Base-by-base conservation (phyloP, 2,113 vertebrate genomes). In the Grammomys dolichurus region DNA sequence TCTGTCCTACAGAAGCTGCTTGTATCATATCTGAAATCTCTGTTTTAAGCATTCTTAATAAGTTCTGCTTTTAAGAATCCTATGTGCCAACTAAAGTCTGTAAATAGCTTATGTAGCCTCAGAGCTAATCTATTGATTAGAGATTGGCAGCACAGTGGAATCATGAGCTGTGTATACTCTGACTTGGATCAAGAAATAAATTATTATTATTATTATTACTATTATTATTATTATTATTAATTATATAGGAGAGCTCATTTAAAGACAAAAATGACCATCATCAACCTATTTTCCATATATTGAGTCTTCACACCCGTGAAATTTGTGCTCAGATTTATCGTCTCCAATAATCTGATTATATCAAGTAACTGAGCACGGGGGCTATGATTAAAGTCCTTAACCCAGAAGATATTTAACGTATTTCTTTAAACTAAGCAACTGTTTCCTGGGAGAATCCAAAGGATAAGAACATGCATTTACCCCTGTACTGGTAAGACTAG, bases 391-490 rank as follows among this genome's bases (percentile, higher is more conserved):
- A 88, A 69, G 43, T 73, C 26, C 36, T 93, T 40, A 56, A 51
- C 77, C 46, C 81, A 56, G 10, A 92, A 48, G 26, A 60, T 63
- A 54, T 26, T 72, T 60, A 67, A 20, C 51, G 5, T 3, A 80
- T 5, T 9, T 76, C 69, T 65, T 9, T 4, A 94, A 95, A 90
- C 36, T 69, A 40, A 86, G 43, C 33, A 81, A 86, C 20, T 69
- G 31, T 46, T 94, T 67, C 80, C 63, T n/a, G 60, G 60, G 17
- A 93, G 86, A 96, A 90, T 54, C 51, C 73, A 94, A 56, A 93
- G 20, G 60, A 77, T 94, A 82, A 94, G 75, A 63, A 20, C 82
- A 24, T 82, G 43, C 46, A 70, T 54, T 72, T 31, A 2, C 81
- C 90, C 77, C 90, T n/a, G 10, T 36, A 92, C 85, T 88, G 76